Evolutionary conservation across 2,113 vertebrate species (phyloP), one percentile per base, ranked within the genome.

Genomic region (Cyrtonyx montezumae): DNA sequence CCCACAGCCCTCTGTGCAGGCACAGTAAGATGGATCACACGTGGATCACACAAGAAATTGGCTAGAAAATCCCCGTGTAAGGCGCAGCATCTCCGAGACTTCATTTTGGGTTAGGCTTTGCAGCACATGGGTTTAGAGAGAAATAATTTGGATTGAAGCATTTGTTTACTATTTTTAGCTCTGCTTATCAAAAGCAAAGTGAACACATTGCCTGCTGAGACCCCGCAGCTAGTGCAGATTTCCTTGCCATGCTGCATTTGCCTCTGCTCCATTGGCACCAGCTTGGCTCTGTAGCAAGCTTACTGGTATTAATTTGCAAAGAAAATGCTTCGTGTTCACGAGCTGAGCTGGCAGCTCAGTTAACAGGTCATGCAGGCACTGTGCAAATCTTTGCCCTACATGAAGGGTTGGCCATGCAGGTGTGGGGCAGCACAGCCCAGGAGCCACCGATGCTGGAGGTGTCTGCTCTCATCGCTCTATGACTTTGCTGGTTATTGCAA

Each of bases 171-270:
- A 0, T 68, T 92, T 68, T 9, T 62, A 83, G 76, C 68, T 1
- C 18, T 36, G 51, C 51, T 89, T 4, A 14, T 25, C 3, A 3
- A 15, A 76, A 59, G n/a, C 14, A 9, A 23, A 0, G 2, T 11
- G 78, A 63, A 2, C 91, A 25, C 13, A 2, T 2, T 77, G 88
- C 67, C 75, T 34, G 86, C 59, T 0, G 49, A 8, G 32, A 71
- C 78, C 94, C 87, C 25, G 67, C 92, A 85, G 88, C 49, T 6
- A 69, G 78, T 2, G 0, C 81, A 83, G 75, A 19, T 75, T 87
- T 85, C 76, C 65, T 51, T 85, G 84, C 94, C 79, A 3, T 2
- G 71, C 94, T 68, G 87, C 71, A 10, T 89, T 91, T 91, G 68
- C 89, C 79, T 87, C 82, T 85, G 81, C 78, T 83, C 75, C 23